phyloP scores from a whole-genome alignment of 2,113 vertebrate genomes.

The Rhipidura dahli region DNA sequence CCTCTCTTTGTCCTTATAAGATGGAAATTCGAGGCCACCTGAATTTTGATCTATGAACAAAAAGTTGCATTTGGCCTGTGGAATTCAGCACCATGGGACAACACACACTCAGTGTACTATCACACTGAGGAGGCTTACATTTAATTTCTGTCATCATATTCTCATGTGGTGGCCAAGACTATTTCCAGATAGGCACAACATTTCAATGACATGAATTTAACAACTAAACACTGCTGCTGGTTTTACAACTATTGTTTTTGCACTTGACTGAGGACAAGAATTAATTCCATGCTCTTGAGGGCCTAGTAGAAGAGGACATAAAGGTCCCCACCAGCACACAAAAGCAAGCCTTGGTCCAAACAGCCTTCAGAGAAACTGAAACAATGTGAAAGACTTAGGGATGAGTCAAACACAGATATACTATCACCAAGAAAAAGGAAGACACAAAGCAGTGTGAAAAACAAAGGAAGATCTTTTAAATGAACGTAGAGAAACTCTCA shows the following conservation, averaged over 20 bases:
- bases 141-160: not conserved
- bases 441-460: not conserved
- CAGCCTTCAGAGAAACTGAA: not conserved
- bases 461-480: not conserved
- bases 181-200: not conserved
- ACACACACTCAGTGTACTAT: not conserved
- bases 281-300: not conserved
- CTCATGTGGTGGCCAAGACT: not conserved
- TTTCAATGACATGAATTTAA: not conserved
- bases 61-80: not conserved
- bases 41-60: not conserved
- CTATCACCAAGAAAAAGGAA: not conserved
- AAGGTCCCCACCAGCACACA: not conserved
- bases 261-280: not conserved
- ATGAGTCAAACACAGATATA: not conserved
- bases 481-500: not conserved
- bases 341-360: not conserved
- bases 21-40: not conserved
- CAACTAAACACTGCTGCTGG: not conserved
- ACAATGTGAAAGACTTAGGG: not conserved
- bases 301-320: not conserved
- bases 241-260: not conserved
- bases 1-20: not conserved
- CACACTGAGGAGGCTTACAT: not conserved
- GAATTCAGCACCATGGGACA: not conserved